Evolutionary conservation across 2,888 invertebrate genomes (phyloP), one percentile per base, ranked within the genome.

Genomic region (Temnothorax rugatulus): DNA sequence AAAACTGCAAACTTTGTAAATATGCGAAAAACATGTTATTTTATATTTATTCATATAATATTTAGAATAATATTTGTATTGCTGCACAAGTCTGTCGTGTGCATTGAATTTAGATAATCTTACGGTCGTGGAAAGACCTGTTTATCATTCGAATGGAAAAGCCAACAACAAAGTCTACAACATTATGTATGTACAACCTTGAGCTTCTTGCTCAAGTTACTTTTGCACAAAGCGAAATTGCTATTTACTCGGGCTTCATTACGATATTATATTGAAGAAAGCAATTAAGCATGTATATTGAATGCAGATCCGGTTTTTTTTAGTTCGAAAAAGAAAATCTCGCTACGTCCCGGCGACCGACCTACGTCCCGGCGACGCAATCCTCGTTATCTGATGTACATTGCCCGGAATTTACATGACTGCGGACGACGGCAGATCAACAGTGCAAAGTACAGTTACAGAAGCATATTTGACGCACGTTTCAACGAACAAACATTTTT

Each of bases 341-440:
- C 44, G 15, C 38, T 44, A n/a, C n/a, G n/a, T n/a, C n/a, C n/a
- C n/a, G n/a, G n/a, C 59, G 64, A 50, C 68, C 68, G 83, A 83
- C 38, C 59, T 38, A 50, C 25, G 76, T 73, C 59, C n/a, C 41
- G 25, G 13, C 15, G 15, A 59, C 44, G 83, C 66, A 69, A 57
- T 69, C 47, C 18, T 38, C 21, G 63, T 21, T 79, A 79, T 77
- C 76, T 15, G 41, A 79, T 68, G 66, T 61, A 66, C 29, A 57
- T 83, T 66, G 66, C 18, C 21, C 52, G 13, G 47, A 25, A 82
- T 34, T 50, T 13, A n/a, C n/a, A 18, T 47, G 29, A 75, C 8
- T 25, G 66, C 66, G 9, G 18, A 69, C 44, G 64, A 68, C 29
- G 21, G 34, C n/a, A 59, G 47, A 47, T 57, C 13, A 69, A 50